A percentile compares a stretch with the other conserved stretches of the same genome.
Conservation (phyloP, 1,140 invertebrate species). For the Contarinia nasturtii region DNA sequence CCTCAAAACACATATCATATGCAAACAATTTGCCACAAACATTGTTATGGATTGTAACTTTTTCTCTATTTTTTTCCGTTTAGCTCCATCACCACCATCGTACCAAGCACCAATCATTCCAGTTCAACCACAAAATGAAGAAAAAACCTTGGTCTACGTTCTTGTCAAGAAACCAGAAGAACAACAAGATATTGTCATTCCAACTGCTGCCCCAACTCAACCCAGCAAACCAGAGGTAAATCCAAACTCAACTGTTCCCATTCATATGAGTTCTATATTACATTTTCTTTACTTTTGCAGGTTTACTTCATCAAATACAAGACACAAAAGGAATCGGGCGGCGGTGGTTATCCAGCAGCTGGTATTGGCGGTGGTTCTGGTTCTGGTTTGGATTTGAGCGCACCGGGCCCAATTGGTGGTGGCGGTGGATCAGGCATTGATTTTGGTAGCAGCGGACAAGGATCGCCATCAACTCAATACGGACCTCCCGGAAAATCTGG, state of each 20-base stretch:
- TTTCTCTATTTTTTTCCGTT: too few species aligned
- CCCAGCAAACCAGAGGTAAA: slow-evolving; percentile 72
- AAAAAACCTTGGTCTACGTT: slow-evolving; percentile 79
- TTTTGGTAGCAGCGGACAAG: slow-evolving; percentile 15
- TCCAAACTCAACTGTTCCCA: too few species aligned
- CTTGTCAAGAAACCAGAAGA: slow-evolving; percentile 70
- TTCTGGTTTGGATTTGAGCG: slow-evolving; percentile 11
- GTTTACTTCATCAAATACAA: slow-evolving; percentile 69
- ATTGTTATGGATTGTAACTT: too few species aligned
- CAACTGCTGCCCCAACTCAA: slow-evolving; percentile 52
- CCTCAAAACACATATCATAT: too few species aligned
- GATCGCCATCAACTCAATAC: slow-evolving; percentile 34
- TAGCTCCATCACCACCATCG: slow-evolving; percentile 51
- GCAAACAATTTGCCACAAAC: too few species aligned
- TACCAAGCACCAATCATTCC: slow-evolving; percentile 55
- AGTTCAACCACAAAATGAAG: slow-evolving; percentile 56
- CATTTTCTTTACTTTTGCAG: background rate
- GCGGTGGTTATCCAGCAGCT: slow-evolving; percentile 19
- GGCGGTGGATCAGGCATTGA: slow-evolving; percentile 19
- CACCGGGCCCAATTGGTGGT: slow-evolving; percentile 16
- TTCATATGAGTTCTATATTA: slow-evolving; percentile 35
- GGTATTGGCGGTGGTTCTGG: slow-evolving; percentile 14
- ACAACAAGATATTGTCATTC: slow-evolving; percentile 52
- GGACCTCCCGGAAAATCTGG: slow-evolving; percentile 35
- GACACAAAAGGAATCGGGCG: slow-evolving; percentile 41